Evolutionary conservation across 2,113 vertebrate genomes (phyloP).

Genomic region (Turdus rufiventris): DNA sequence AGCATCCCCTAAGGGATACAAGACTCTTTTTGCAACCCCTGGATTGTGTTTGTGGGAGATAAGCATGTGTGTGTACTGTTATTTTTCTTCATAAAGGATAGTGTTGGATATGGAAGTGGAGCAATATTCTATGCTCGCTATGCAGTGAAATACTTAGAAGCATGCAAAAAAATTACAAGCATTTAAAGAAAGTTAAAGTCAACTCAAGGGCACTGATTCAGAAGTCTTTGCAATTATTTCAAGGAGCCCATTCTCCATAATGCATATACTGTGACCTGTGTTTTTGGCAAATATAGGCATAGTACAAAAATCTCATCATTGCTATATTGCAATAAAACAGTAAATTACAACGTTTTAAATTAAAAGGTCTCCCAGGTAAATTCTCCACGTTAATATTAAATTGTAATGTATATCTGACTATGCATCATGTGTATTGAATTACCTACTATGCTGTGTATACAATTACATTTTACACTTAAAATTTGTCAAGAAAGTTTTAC

Average conservation of each 20-base stretch:
- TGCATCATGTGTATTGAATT: neutral
- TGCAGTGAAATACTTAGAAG: neutral
- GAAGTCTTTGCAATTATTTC: neutral
- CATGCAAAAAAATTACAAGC: neutral
- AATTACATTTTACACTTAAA: neutral
- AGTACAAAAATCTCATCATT: neutral
- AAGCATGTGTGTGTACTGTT: neutral
- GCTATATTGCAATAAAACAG: neutral
- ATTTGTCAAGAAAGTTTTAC: neutral
- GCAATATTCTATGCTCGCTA: neutral
- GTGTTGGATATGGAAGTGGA: neutral
- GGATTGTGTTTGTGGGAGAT: neutral
- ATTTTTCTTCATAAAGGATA: neutral
- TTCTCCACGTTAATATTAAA: neutral
- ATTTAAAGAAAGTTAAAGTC: neutral
- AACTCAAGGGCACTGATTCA: neutral
- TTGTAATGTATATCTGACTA: neutral
- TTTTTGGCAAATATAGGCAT: neutral
- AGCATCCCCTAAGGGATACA: neutral
- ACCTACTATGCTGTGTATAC: neutral
- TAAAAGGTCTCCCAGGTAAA: neutral
- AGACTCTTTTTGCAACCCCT: neutral
- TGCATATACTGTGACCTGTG: neutral
- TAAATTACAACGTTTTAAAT: neutral
- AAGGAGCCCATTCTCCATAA: neutral